phyloP scores from a whole-genome alignment of 2,113 vertebrate species.

The Seriola dumerili region DNA sequence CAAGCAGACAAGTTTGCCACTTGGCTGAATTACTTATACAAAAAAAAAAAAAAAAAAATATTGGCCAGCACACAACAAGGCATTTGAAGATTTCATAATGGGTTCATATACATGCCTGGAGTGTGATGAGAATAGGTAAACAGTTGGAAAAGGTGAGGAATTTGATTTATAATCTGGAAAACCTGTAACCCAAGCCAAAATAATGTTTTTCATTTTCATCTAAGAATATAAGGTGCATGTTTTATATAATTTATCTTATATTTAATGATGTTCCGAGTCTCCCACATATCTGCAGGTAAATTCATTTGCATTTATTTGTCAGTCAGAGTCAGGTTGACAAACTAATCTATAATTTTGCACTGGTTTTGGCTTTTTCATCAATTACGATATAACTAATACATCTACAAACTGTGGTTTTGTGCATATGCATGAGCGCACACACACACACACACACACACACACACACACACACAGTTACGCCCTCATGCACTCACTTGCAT shows the following conservation, averaged over 20 bases:
- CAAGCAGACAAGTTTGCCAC: slow-evolving; percentile 14
- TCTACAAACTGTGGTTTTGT: not conserved
- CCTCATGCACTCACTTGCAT: slow-evolving; percentile 8
- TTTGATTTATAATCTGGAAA: no score
- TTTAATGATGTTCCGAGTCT: not conserved
- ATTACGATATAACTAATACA: slow-evolving; percentile 12
- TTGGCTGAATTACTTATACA: not conserved
- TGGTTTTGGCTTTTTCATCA: not conserved
- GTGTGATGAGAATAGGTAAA: not conserved
- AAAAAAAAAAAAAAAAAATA: not conserved
- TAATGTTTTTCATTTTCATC: not conserved
- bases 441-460: not conserved
- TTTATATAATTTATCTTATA: not conserved
- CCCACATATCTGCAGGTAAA: slow-evolving; percentile 8
- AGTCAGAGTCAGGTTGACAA: slow-evolving; percentile 1
- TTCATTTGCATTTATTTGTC: not conserved
- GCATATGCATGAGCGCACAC: slow-evolving; percentile 17
- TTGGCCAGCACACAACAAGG: not conserved
- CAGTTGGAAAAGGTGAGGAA: no score
- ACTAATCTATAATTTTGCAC: not conserved
- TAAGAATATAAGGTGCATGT: not conserved
- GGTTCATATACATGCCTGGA: not conserved
- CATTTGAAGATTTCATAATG: not conserved
- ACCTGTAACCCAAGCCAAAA: slow-evolving; percentile 5
- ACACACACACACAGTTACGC: not conserved